Evolutionary conservation across 2,797 vertebrate genomes (phyloP).

Genomic region (Taenioides sp.): DNA sequence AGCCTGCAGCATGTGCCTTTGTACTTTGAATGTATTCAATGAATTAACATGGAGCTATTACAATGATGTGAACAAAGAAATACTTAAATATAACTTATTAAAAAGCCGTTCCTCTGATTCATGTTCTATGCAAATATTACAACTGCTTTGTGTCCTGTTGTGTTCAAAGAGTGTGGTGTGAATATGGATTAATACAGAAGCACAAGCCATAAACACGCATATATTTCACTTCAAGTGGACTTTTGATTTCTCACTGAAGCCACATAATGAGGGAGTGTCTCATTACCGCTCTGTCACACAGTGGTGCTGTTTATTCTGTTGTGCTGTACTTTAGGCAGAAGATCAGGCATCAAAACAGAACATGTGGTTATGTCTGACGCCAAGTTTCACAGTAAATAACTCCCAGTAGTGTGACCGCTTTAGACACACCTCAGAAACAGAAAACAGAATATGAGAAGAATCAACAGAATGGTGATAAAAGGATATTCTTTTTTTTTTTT

Average conservation of each 20-base stretch:
- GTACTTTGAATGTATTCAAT: not conserved
- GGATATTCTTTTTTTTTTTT: no score
- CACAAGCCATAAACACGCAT: not conserved
- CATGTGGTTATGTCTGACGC: not conserved
- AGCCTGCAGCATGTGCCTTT: not conserved
- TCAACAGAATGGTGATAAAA: no score
- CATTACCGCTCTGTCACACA: constrained; percentile 11
- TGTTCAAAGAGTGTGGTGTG: not conserved
- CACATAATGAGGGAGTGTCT: constrained; percentile 9
- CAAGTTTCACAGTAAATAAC: not conserved
- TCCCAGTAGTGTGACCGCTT: no score
- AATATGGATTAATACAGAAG: not conserved
- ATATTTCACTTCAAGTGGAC: not conserved
- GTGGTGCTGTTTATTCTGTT: constrained; percentile 12
- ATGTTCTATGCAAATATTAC: not conserved
- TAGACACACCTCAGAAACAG: no score
- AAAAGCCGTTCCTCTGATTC: not conserved
- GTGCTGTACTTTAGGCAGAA: not conserved
- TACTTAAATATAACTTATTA: not conserved
- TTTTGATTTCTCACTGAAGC: not conserved
- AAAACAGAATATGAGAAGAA: no score
- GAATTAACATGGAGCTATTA: not conserved
- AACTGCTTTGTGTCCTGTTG: not conserved
- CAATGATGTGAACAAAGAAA: not conserved
- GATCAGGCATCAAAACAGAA: not conserved